Percentiles rank a stretch among this genome's conserved stretches.
phyloP scores from a whole-genome alignment of 1,140 invertebrate species.

The Rhynchophorus ferrugineus region DNA sequence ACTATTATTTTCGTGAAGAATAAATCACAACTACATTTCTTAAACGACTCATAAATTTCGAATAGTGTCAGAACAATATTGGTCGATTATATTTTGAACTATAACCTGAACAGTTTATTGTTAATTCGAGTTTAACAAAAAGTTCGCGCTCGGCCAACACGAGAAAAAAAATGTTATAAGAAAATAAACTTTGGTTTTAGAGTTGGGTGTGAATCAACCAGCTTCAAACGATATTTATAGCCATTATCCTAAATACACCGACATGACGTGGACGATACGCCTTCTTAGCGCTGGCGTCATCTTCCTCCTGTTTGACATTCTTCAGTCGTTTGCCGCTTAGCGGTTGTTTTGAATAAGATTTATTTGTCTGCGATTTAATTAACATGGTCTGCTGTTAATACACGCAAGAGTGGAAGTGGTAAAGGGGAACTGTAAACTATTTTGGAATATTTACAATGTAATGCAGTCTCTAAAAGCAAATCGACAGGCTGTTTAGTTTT shows the following conservation, averaged over 20 bases:
- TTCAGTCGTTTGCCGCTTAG: not conserved
- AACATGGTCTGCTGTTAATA: not conserved
- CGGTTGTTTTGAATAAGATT: not conserved
- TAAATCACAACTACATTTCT: too few relatives aligned
- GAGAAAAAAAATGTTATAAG: too few relatives aligned
- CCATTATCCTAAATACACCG: not conserved
- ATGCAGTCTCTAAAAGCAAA: not conserved
- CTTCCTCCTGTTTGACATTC: not conserved
- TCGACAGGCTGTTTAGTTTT: too few relatives aligned
- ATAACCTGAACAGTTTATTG: not conserved
- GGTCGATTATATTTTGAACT: not conserved
- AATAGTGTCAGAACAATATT: not conserved
- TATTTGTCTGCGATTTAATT: not conserved
- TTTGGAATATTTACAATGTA: not conserved
- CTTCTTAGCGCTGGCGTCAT: not conserved
- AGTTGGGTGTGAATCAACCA: not conserved
- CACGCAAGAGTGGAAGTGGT: too few relatives aligned
- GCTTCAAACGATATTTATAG: not conserved
- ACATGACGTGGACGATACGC: too few relatives aligned
- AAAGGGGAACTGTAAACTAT: too few relatives aligned
- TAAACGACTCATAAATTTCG: too few relatives aligned
- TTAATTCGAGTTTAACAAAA: not conserved
- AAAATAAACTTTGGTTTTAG: not conserved
- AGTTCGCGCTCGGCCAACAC: too few relatives aligned
- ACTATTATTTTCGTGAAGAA: too few relatives aligned